Evolutionary conservation across 2,888 invertebrate genomes (phyloP).

Genomic region (Leucoma salicis): DNA sequence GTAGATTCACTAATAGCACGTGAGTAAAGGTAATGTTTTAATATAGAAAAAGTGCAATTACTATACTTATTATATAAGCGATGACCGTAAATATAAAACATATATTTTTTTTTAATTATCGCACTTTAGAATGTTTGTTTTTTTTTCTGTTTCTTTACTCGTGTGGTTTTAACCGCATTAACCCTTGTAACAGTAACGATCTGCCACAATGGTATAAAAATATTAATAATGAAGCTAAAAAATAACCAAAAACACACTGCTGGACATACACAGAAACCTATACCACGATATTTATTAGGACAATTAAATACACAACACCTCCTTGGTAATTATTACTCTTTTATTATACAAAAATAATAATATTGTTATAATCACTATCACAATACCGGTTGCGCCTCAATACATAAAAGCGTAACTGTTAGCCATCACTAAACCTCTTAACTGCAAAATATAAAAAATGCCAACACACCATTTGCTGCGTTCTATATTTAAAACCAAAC

Average conservation of each 20-base stretch:
- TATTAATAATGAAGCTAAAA: not conserved
- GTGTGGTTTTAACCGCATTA: too few species aligned
- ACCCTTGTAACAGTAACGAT: too few species aligned
- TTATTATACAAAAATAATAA: constrained; percentile 70
- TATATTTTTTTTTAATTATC: too few species aligned
- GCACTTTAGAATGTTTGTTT: too few species aligned
- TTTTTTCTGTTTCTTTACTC: too few species aligned
- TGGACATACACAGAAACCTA: not conserved
- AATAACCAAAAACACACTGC: not conserved
- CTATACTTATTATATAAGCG: too few species aligned
- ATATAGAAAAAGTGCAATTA: too few species aligned
- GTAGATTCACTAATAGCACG: too few species aligned
- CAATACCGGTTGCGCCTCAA: constrained; percentile 62
- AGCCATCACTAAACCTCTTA: constrained; percentile 51
- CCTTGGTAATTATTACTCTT: constrained; percentile 65
- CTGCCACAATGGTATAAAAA: constrained; percentile 2
- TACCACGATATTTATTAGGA: constrained; percentile 44
- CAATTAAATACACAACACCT: constrained; percentile 68
- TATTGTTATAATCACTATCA: constrained; percentile 64
- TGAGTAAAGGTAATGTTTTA: too few species aligned
- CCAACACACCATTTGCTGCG: not conserved
- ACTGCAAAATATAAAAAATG: constrained; percentile 31
- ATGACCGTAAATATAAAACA: too few species aligned
- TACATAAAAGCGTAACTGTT: constrained; percentile 48
- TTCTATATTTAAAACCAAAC: not conserved